Percentiles rank a stretch among this genome's conserved stretches.
Conservation (phyloP, 92 coral and sea anemone species). For the Pocillopora meandrina region DNA sequence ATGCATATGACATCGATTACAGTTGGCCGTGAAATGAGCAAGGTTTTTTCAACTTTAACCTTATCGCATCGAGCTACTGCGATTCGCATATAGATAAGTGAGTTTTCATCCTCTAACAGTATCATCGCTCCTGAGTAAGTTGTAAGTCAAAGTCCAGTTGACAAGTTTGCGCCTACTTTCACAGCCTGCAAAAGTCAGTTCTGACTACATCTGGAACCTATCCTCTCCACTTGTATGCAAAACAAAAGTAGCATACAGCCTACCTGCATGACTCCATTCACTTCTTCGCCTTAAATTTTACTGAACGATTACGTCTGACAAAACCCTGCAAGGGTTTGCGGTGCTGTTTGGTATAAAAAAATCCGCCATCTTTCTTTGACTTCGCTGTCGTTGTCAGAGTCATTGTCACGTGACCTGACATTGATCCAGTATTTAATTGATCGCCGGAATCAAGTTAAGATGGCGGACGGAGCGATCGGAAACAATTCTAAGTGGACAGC, state of each 20-base stretch:
- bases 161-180: constrained; percentile 31
- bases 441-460: constrained; percentile 32
- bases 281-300: not conserved
- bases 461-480: constrained; percentile 57
- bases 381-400: constrained; percentile 58
- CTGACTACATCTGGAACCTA: not conserved
- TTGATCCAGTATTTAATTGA: not conserved
- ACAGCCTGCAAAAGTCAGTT: constrained; percentile 27
- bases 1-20: not conserved
- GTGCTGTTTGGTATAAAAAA: constrained; percentile 40
- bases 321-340: constrained; percentile 3
- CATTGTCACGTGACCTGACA: constrained; percentile 65
- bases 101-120: not conserved
- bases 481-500: constrained; percentile 30
- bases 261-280: not conserved
- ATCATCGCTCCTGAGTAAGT: not conserved
- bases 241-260: not conserved
- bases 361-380: constrained; percentile 83
- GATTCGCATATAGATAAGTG: not conserved
- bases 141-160: not conserved
- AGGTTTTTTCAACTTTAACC: not conserved
- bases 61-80: not conserved
- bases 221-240: not conserved
- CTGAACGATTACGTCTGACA: not conserved
- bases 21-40: constrained; percentile 39